Base-by-base conservation (phyloP, 2,888 invertebrate species). In the Eupithecia centaureata region DNA sequence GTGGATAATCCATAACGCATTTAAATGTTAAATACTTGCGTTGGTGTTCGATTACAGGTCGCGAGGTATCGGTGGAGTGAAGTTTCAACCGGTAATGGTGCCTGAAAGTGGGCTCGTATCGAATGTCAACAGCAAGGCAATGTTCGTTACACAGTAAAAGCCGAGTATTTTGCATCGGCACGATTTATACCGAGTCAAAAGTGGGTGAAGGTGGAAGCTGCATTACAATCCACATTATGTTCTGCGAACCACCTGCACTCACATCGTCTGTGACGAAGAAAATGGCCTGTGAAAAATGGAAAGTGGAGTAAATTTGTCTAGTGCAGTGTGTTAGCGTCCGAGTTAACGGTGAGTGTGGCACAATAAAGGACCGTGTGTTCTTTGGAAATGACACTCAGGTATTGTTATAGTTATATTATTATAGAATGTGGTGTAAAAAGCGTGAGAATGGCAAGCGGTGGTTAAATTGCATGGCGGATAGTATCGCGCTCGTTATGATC, bases 241-340 rank as follows among this genome's bases (percentile, higher is more conserved):
- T 88, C 84, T 83, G 84, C 86, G 85, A 90, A 90, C 83, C 86
- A 86, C 84, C 82, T 83, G 85, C 85, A 83, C 82, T 86, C 82
- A 82, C 80, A 79, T 83, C 82, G 85, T 83, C 82, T 82, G 79
- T 80, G 82, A 85, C 82, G 78, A 85, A 90, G 86, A 87, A 90
- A 90, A 91, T 88, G 82, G 84, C 85, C 82, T 83, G 85, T 86
- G 90, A 89, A 92, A 92, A 92, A 92, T 91, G 90, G 91, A 92
- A 92, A 92, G 92, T 92, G 91, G 89, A 90, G 87, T 90, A 82
- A 87, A 89, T 90, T 90, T 83, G 89, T 88, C 86, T 87, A 88
- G 87, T 81, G 83, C 87, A 89, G 87, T 89, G 82, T 87, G 88
- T 86, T 88, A 86, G 83, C 83, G 84, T 85, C 83, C 83, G 82